phyloP scores from a whole-genome alignment of 2,888 invertebrate species.

The Macrophya annulata region DNA sequence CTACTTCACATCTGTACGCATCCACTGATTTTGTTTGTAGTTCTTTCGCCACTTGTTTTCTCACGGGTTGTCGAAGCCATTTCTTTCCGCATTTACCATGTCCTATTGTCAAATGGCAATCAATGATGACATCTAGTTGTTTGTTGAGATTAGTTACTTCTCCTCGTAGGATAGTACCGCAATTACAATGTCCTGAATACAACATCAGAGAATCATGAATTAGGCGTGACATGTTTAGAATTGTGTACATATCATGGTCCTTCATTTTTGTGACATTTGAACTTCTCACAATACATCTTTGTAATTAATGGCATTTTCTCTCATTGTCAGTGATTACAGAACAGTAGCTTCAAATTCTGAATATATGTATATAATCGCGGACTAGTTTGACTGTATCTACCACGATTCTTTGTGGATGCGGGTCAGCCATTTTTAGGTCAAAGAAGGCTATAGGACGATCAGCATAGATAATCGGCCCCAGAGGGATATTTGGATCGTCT shows the following conservation, averaged over 20 bases:
- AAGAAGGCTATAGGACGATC: constrained; percentile 8
- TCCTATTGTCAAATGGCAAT: constrained; percentile 26
- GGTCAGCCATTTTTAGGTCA: not conserved
- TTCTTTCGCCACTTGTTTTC: constrained; percentile 10
- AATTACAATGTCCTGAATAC: constrained; percentile 14
- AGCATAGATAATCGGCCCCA: constrained; percentile 28
- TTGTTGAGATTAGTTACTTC: not conserved
- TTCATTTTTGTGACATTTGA: not conserved
- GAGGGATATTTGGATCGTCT: constrained; percentile 12
- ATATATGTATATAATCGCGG: too few species aligned
- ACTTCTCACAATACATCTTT: not conserved
- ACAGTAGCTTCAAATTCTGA: too few species aligned
- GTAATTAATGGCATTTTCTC: too few species aligned
- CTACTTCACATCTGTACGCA: constrained; percentile 7
- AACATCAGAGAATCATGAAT: constrained; percentile 5
- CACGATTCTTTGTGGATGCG: not conserved
- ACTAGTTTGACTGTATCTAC: too few species aligned
- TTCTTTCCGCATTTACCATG: constrained; percentile 17
- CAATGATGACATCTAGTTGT: constrained; percentile 19
- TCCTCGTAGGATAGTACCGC: constrained; percentile 23
- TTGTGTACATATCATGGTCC: not conserved
- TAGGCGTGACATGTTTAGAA: not conserved
- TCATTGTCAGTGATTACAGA: too few species aligned
- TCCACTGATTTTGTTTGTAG: constrained; percentile 22
- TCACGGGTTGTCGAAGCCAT: constrained; percentile 18